Conservation (phyloP, 2,113 vertebrate genomes). For the Turdus rufiventris region DNA sequence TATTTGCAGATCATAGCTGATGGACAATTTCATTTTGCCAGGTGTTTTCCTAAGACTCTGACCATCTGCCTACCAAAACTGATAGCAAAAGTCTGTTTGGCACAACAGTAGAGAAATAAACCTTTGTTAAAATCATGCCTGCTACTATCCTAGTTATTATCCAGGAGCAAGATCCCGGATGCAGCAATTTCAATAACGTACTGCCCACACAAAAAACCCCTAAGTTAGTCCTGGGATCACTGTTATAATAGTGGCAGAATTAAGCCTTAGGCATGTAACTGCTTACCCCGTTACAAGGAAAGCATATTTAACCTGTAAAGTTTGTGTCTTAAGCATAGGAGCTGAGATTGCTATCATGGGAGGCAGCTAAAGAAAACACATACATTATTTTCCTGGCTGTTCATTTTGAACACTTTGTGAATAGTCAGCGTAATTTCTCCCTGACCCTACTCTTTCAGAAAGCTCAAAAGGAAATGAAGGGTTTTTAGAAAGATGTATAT, state of each 20-base stretch:
- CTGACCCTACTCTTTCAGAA: neutral
- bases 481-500: accelerated
- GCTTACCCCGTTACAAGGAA: neutral
- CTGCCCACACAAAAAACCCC: neutral
- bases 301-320: neutral
- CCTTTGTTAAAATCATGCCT: neutral
- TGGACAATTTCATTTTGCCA: neutral
- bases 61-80: neutral
- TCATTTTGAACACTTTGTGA: neutral
- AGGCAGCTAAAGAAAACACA: neutral
- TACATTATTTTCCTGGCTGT: neutral
- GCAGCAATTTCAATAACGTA: neutral
- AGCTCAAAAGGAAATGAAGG: neutral
- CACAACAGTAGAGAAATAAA: neutral
- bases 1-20: neutral
- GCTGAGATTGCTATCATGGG: neutral
- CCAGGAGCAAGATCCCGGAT: neutral
- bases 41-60: neutral
- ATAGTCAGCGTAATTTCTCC: neutral
- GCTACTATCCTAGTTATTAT: neutral
- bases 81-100: neutral
- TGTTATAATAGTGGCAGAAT: neutral
- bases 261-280: neutral
- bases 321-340: neutral
- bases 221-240: neutral